phyloP scores from a whole-genome alignment of 2,797 vertebrate species.

The Acanthiza pusilla region DNA sequence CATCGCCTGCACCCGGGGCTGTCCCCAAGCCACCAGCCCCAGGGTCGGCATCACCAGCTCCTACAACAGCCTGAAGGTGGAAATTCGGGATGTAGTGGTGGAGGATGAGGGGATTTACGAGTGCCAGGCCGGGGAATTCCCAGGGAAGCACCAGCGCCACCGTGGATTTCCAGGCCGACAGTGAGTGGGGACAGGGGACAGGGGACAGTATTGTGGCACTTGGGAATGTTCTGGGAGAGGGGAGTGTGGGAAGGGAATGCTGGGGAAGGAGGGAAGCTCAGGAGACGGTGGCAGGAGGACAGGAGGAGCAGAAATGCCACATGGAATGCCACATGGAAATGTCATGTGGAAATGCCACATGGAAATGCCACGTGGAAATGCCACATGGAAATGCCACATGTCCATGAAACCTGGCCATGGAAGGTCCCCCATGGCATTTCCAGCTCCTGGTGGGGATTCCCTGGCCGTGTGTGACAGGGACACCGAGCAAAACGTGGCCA shows the following conservation, averaged over 20 bases:
- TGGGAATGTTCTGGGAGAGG: neutral
- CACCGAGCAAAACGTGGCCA: rapidly evolving
- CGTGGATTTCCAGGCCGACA: conserved; percentile 60
- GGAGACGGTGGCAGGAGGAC: neutral
- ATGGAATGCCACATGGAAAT: rapidly evolving
- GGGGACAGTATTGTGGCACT: rapidly evolving
- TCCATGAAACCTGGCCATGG: no score
- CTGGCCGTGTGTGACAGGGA: neutral
- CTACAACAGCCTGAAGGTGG: conserved; percentile 65
- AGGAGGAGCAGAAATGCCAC: neutral
- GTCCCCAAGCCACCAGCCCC: neutral
- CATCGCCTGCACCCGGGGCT: conserved; percentile 13
- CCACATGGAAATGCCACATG: no score
- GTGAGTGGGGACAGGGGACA: conserved; percentile 30
- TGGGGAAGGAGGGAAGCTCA: rapidly evolving
- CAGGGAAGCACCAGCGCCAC: conserved; percentile 16
- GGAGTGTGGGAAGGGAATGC: neutral
- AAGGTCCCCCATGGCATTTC: neutral
- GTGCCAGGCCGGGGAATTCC: conserved; percentile 61
- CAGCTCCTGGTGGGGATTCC: neutral
- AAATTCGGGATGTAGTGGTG: conserved; percentile 44
- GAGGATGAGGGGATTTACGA: conserved; percentile 72
- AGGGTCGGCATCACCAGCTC: neutral
- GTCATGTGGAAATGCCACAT: rapidly evolving
- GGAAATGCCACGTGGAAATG: neutral